A percentile compares a stretch with the other conserved stretches of the same genome.
Evolutionary conservation across 2,113 vertebrate species (phyloP).

Genomic region (Girardinichthys multiradiatus): DNA sequence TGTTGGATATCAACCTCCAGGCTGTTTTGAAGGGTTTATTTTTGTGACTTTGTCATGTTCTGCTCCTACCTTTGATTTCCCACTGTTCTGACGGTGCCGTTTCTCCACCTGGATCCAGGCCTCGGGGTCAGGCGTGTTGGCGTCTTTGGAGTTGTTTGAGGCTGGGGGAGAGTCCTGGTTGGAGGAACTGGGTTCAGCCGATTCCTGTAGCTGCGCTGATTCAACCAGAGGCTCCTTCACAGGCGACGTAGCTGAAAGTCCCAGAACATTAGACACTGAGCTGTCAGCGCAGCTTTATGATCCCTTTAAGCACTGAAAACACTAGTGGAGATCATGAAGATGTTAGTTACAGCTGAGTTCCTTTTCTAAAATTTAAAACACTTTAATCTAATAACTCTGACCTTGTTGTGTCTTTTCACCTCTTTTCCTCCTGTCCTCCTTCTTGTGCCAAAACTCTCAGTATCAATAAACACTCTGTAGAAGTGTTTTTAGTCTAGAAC

Average conservation of each 20-base stretch:
- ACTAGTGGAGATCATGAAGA: neutral
- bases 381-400: too few relatives aligned
- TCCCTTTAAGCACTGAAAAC: neutral
- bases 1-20: neutral
- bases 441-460: too few relatives aligned
- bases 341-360: too few relatives aligned
- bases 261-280: neutral
- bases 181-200: constrained; percentile 24
- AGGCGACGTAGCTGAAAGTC: constrained; percentile 60
- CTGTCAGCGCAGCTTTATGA: neutral
- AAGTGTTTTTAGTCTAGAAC: neutral
- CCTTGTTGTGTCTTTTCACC: too few relatives aligned
- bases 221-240: constrained; percentile 42
- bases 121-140: constrained; percentile 83
- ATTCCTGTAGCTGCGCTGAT: constrained; percentile 31
- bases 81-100: constrained; percentile 79
- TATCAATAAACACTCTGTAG: too few relatives aligned
- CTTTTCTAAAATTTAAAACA: too few relatives aligned
- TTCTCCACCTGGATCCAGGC: constrained; percentile 93
- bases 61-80: constrained; percentile 83
- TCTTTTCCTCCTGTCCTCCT: too few relatives aligned
- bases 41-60: too few relatives aligned
- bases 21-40: too few relatives aligned
- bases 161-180: constrained; percentile 22
- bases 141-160: constrained; percentile 12